Conservation (phyloP, 2,888 invertebrate species). For the Yponomeuta malinellus region DNA sequence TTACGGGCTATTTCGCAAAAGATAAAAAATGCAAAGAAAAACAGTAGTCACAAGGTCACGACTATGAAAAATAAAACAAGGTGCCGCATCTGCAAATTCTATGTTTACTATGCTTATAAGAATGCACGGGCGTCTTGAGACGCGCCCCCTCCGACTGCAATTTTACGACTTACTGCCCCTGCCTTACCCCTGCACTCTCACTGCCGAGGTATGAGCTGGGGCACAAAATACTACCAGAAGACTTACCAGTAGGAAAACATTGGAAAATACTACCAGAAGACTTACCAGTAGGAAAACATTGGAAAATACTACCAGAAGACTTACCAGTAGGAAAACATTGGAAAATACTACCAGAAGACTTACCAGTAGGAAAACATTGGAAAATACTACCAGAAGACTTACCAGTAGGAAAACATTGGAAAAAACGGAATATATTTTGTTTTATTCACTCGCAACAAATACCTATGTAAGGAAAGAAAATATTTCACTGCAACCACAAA, state of each 20-base stretch:
- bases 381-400: not conserved
- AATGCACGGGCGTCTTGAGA: conserved; percentile 72
- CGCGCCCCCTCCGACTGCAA: conserved; percentile 63
- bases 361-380: too few relatives aligned
- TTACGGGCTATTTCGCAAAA: too few relatives aligned
- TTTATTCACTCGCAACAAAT: not conserved
- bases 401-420: too few relatives aligned
- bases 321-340: too few relatives aligned
- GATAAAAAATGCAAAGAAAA: too few relatives aligned
- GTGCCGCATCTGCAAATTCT: conserved; percentile 24
- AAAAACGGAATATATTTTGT: not conserved
- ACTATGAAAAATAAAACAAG: too few relatives aligned
- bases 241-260: not conserved
- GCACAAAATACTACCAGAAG: not conserved
- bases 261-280: not conserved
- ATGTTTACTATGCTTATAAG: conserved; percentile 46
- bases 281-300: too few relatives aligned
- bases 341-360: not conserved
- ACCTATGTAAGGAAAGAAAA: too few relatives aligned
- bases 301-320: not conserved
- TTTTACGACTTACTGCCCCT: conserved; percentile 67
- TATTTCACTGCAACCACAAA: too few relatives aligned
- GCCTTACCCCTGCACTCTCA: conserved; percentile 5
- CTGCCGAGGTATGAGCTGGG: conserved; percentile 2
- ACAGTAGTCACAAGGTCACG: too few relatives aligned